These are phyloP conservation scores for Lasioglossum marginatum DNA, from an alignment of 2,888 invertebrate genomes.

Conservation along the genomic window DNA sequence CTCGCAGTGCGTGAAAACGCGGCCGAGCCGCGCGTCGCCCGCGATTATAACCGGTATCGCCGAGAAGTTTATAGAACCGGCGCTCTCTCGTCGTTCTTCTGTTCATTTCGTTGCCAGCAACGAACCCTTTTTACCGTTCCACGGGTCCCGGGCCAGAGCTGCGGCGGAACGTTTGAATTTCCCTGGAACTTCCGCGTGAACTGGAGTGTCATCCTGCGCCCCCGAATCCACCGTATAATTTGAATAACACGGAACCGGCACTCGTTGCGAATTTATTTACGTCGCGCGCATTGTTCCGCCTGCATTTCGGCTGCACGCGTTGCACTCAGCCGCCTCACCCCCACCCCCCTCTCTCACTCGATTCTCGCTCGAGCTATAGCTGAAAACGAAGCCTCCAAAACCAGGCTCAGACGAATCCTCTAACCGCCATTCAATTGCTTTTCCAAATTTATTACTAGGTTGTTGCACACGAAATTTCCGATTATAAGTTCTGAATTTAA, in stretches of 20 bases:
- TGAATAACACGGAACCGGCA: conserved; percentile 20
- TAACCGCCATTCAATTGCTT: not conserved
- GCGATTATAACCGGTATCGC: conserved; percentile 50
- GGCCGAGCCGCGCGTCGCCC: conserved; percentile 19
- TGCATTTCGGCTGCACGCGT: not conserved
- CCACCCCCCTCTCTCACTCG: not conserved
- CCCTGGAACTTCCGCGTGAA: not conserved
- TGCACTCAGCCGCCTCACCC: not conserved
- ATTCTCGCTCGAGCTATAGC: conserved; percentile 27
- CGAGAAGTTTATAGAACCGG: conserved; percentile 23
- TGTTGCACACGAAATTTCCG: not conserved
- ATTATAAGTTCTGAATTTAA: too few relatives aligned
- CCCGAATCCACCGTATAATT: conserved; percentile 21
- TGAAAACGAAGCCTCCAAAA: conserved; percentile 44
- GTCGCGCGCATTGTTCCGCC: conserved; percentile 5
- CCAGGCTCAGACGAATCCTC: not conserved
- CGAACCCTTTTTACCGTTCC: conserved; percentile 22
- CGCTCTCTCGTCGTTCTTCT: conserved; percentile 29
- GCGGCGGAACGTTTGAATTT: conserved; percentile 18
- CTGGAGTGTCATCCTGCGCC: conserved; percentile 15
- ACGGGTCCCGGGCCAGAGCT: not conserved
- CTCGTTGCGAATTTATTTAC: conserved; percentile 31
- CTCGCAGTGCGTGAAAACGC: conserved; percentile 55
- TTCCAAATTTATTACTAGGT: not conserved
- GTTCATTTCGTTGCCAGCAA: not conserved